A percentile compares a stretch with the other conserved stretches of the same genome.
These are phyloP conservation scores for Alectura lathami DNA, from an alignment of 2,113 vertebrate genomes.

Conservation along the genomic window DNA sequence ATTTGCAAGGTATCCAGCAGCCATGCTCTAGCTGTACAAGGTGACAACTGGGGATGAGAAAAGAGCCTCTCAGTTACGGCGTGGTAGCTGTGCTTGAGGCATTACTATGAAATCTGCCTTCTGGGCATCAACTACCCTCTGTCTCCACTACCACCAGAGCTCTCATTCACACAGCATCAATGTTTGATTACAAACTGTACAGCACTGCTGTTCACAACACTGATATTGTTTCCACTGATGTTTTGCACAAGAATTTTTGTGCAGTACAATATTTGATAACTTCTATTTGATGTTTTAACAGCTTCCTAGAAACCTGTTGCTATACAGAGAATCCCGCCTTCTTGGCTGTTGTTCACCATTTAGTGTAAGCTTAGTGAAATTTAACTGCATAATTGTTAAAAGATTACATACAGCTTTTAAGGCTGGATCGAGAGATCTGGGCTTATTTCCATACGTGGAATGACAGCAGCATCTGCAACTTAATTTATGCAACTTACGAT, in stretches of 20 bases:
- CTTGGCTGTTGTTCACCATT: not conserved
- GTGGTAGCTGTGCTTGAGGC: not conserved
- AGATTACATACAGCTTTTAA: not conserved
- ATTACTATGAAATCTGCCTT: not conserved
- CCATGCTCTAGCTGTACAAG: not conserved
- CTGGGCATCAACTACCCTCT: not conserved
- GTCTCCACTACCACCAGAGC: not conserved
- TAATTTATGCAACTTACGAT: not conserved
- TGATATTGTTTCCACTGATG: rapidly evolving
- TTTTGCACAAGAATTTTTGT: not conserved
- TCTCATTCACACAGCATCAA: not conserved
- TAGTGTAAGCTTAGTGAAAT: not conserved
- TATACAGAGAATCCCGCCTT: not conserved
- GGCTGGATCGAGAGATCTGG: not conserved
- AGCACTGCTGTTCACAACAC: not conserved
- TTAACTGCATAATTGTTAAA: not conserved
- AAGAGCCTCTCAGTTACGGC: not conserved
- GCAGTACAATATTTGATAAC: not conserved
- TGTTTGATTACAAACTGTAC: rapidly evolving
- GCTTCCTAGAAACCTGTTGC: not conserved
- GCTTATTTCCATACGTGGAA: not conserved
- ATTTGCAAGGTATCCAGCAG: not conserved
- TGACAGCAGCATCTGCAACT: not conserved
- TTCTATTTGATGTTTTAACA: not conserved
- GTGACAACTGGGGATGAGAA: not conserved